Percentiles rank a stretch among this genome's conserved stretches.
These are phyloP conservation scores for Phycodurus eques DNA, from an alignment of 2,113 vertebrate species.

Conservation along the genomic window DNA sequence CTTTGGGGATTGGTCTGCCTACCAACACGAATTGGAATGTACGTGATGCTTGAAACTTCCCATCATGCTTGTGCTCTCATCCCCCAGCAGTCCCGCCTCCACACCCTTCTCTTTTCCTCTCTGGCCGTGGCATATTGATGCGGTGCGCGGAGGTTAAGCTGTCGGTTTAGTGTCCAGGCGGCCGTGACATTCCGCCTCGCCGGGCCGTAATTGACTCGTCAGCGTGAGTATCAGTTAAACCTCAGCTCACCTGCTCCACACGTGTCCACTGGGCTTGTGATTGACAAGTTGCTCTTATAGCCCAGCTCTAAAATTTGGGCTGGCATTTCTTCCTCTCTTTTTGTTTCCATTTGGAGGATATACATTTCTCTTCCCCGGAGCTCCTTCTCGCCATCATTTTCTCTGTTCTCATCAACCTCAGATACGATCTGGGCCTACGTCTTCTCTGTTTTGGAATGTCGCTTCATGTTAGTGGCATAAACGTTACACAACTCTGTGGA, in stretches of 20 bases:
- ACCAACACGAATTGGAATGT: neutral
- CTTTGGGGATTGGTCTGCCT: neutral
- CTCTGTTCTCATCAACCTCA: constrained; percentile 28
- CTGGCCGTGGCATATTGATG: constrained; percentile 51
- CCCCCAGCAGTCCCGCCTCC: constrained; percentile 13
- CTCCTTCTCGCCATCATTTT: constrained; percentile 3
- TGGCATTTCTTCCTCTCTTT: constrained; percentile 17
- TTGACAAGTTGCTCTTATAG: constrained; percentile 59
- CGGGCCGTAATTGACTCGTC: constrained; percentile 67
- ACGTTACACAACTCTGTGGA: constrained; percentile 24
- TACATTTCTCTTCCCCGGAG: neutral
- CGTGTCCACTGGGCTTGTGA: constrained; percentile 47
- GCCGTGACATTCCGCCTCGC: constrained; percentile 62
- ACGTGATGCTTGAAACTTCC: constrained; percentile 1
- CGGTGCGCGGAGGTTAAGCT: constrained; percentile 56
- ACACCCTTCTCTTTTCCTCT: neutral
- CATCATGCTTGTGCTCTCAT: constrained; percentile 1
- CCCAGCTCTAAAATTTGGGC: constrained; percentile 25
- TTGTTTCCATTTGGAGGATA: neutral
- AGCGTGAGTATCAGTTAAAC: constrained; percentile 51
- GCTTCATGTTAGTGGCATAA: constrained; percentile 24
- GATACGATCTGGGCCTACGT: constrained; percentile 12
- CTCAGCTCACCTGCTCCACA: constrained; percentile 59
- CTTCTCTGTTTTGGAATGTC: constrained; percentile 22
- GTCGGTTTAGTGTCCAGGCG: constrained; percentile 55